Percentiles rank a stretch among this genome's conserved stretches.
Conservation (phyloP, 2,888 invertebrate species). For the Epinotia ramella region DNA sequence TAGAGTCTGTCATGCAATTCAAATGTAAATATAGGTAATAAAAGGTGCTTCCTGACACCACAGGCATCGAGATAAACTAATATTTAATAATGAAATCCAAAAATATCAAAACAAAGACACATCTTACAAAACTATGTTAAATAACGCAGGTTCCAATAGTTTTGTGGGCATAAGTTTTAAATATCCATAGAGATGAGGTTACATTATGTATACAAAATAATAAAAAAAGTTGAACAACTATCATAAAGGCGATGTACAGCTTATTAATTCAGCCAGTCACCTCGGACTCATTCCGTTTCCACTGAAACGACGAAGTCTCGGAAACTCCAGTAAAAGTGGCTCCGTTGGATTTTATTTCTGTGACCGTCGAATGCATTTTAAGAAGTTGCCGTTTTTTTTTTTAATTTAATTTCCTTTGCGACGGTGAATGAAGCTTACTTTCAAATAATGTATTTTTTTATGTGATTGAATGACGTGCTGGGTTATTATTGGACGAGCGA, state of each 20-base stretch:
- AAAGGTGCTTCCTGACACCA: too few species aligned
- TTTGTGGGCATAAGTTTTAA: neutral
- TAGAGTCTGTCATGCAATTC: too few species aligned
- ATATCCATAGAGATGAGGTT: neutral
- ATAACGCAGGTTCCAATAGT: neutral
- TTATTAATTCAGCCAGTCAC: conserved; percentile 44
- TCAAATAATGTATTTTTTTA: neutral
- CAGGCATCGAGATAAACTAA: neutral
- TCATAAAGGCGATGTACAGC: conserved; percentile 44
- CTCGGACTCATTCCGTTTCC: conserved; percentile 41
- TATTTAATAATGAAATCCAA: neutral
- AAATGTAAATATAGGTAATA: too few species aligned
- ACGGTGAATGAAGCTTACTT: neutral
- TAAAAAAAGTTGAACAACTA: conserved; percentile 34
- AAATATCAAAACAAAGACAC: neutral
- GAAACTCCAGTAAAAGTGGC: conserved; percentile 45
- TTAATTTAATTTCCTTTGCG: conserved; percentile 20
- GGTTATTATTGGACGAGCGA: too few species aligned
- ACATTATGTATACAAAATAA: conserved; percentile 35
- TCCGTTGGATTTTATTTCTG: conserved; percentile 46
- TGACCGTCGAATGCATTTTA: conserved; percentile 25
- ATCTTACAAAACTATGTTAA: neutral
- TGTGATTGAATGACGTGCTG: neutral
- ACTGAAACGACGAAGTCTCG: conserved; percentile 40
- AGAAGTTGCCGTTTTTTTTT: conserved; percentile 29